Evolutionary conservation across 2,113 vertebrate genomes (phyloP), one percentile per base, ranked within the genome.

Genomic region (Apus apus): DNA sequence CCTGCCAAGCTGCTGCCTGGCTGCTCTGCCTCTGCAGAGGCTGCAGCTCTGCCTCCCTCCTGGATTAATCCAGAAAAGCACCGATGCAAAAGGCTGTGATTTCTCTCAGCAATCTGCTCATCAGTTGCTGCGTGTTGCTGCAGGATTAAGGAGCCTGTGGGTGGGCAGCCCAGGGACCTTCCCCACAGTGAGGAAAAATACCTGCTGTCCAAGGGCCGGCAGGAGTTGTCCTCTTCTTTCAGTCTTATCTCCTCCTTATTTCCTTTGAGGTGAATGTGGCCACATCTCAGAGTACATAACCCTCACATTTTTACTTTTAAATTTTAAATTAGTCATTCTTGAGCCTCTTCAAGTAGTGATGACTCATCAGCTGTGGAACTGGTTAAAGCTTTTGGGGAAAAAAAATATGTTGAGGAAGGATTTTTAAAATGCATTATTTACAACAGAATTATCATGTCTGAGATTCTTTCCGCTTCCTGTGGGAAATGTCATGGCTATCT

Each of bases 21-120:
- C 48, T 29, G 36, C 83, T 48, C 46, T 48, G 16, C 46, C 7
- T 20, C 46, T 48, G 18, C 26, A 18, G 5, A 1, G 21, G 34
- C 21, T 21, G 29, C 20, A 11, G n/a, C 11, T 0, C 51, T 9
- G 73, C 38, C 54, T 3, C 43, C 50, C 6, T 4, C 13, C 1
- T 15, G 82, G 25, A 1, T 15, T 32, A 1, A 46, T 25, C 72
- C 38, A 0, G 1, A 2, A 6, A 12, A 45, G 12, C 46, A 30
- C 4, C 51, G 1, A 1, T 9, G 70, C 43, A 3, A 1, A 43
- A 2, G 1, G 45, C 61, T 38, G 1, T 5, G 1, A 1, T 17
- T 36, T 14, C n/a, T 2, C 82, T 25, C 54, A 1, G 15, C 64
- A 7, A 0, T 14, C n/a, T 68, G 73, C 51, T 5, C 3, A 1